Percentiles rank a stretch among this genome's conserved stretches.
Evolutionary conservation across 2,888 invertebrate genomes (phyloP).

Genomic region (Nysson spinosus): DNA sequence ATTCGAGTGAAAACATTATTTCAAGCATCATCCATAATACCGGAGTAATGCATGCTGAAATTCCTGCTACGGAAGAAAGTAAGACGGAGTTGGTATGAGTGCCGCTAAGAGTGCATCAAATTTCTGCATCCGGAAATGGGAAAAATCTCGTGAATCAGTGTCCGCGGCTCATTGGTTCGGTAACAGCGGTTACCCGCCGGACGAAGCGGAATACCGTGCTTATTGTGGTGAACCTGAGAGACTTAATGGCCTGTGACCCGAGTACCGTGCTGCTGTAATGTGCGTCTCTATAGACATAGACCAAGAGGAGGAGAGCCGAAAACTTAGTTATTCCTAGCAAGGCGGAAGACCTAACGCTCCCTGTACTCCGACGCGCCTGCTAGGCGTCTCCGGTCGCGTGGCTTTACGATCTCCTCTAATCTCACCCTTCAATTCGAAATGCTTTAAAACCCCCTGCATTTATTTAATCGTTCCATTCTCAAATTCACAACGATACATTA

Average conservation of each 20-base stretch:
- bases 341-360: slow-evolving; percentile 70
- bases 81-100: background rate
- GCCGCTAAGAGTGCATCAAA: slow-evolving; percentile 35
- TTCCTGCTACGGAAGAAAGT: background rate
- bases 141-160: slow-evolving; percentile 68
- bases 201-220: slow-evolving; percentile 68
- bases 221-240: slow-evolving; percentile 69
- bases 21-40: background rate
- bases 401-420: slow-evolving; percentile 69
- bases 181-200: slow-evolving; percentile 76
- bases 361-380: slow-evolving; percentile 72
- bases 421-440: slow-evolving; percentile 61
- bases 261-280: slow-evolving; percentile 24
- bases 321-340: slow-evolving; percentile 70
- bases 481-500: no score
- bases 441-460: slow-evolving; percentile 13
- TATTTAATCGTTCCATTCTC: slow-evolving; percentile 19
- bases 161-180: slow-evolving; percentile 74
- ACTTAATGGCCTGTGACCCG: slow-evolving; percentile 74
- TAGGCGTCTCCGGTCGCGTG: slow-evolving; percentile 76
- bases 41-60: no score
- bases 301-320: slow-evolving; percentile 43
- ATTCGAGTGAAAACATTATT: no score
- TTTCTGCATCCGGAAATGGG: slow-evolving; percentile 64
- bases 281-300: slow-evolving; percentile 14